Evolutionary conservation across 2,888 invertebrate species (phyloP), one percentile per base, ranked within the genome.

Genomic region (Miltochrista miniata): DNA sequence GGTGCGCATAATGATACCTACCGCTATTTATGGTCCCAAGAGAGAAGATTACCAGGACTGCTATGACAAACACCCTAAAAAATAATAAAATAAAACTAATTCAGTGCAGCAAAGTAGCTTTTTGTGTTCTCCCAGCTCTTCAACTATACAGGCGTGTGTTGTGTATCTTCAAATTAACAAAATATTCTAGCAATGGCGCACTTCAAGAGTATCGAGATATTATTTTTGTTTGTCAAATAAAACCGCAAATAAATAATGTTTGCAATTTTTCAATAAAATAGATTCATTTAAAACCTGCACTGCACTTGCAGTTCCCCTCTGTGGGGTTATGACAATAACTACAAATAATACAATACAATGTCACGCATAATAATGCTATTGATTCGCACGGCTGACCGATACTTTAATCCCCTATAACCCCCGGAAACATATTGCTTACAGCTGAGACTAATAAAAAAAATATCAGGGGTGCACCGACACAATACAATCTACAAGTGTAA

Each of bases 371-470:
- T 81, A 81, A 80, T 75, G 71, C 72, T 81, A 83, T 86, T 81
- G 83, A 87, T 82, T 70, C 59, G 74, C 71, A 72, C 74, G 74
- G 70, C 74, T 85, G 84, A 81, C 84, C 83, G 68, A 74, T 75
- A 77, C 79, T 79, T 68, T 83, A 84, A 86, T 84, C 80, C 74
- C 62, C 54, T 69, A 72, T 82, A 78, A 82, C 83, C 78, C 76
- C 72, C 64, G 70, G 72, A 78, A 84, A 84, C 81, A 85, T 83
- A 85, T 82, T 85, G 81, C 76, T 75, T 69, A 77, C 80, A 76
- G 76, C 78, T 80, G 76, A 74, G 79, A 59, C 77, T 70, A 72
- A 80, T 80, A 80, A 78, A 68, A 64, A n/a, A 68, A 57, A 56
- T 59, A 56, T 52, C 45, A 58, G 53, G 67, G 68, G 66, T 52